Evolutionary conservation across 2,888 invertebrate species (phyloP), one percentile per base, ranked within the genome.

Genomic region (Volucella inflata): DNA sequence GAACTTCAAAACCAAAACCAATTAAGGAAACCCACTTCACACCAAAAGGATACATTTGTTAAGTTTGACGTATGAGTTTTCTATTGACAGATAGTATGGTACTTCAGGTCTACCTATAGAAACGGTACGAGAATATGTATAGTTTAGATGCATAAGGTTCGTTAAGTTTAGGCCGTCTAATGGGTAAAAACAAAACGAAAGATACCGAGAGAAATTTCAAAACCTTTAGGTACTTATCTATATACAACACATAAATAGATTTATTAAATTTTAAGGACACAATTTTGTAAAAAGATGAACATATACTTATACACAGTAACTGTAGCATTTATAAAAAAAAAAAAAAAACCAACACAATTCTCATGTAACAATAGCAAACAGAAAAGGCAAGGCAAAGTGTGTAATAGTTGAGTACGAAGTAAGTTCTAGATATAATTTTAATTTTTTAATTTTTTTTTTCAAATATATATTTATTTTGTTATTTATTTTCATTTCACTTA

Each of bases 81-180:
- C 36, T 36, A 17, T 59, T 40, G 8, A 11, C n/a, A 10, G 10
- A 38, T 55, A 44, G 46, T 67, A 75, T 72, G 17, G 51, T 65
- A 65, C 50, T 72, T 21, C 21, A 21, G 3, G 16, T 11, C 10
- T 17, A n/a, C n/a, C n/a, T n/a, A n/a, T n/a, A 38, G 14, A 14
- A 51, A 72, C 51, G 51, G 50, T 71, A 59, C 8, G 21, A 59
- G 48, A 65, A 6, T 21, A 62, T 12, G 11, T 21, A 14, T 51
- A 71, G 51, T 16, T 12, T 67, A 77, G 77, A 65, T 82, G 70
- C 79, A 55, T 78, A 74, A 79, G 42, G 71, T 84, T 21, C 78
- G 79, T 75, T 79, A 84, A 84, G 74, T 79, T 79, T 84, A 68
- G 74, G 68, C 79, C 79, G 70, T 84, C 50, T 51, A 79, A 70